Base-by-base conservation (phyloP, 2,797 vertebrate species). In the Lepilemur ruficaudatus region DNA sequence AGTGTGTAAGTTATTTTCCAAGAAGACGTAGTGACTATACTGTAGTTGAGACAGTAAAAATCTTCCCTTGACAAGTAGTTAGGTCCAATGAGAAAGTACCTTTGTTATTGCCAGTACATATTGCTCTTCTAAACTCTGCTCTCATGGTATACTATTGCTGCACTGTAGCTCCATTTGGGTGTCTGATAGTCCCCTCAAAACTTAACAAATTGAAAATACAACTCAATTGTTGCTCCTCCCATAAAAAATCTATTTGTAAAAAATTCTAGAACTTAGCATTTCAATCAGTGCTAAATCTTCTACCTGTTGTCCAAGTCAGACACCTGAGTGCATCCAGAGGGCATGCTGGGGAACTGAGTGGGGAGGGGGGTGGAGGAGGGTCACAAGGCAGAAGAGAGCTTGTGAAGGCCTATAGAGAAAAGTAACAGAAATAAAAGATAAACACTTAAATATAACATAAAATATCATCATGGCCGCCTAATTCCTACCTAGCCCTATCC, bases 341-440 rank as follows among this genome's bases (percentile, higher is more conserved):
- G 15, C 2, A 32, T 52, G 22, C 1, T 43, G 4, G 15, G 73
- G 18, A 12, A 61, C 10, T 25, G 4, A n/a, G 32, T 17, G 32
- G 7, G 7, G 15, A 32, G 7, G 15, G 0, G 15, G 32, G 15
- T 1, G 17, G 32, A 30, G 7, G 7, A 38, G 48, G 38, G 5
- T 7, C 4, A n/a, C 14, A 84, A 32, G 22, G 48, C 28, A 83
- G 59, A 95, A 87, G 11, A 30, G 20, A 52, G 28, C 7, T 50
- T 88, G 12, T 48, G 18, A 6, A 63, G 23, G 8, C 32, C 7
- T 55, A 35, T 1, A 38, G 13, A 84, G 13, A 69, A 79, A 70
- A 32, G 11, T 13, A 43, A 7, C 1, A 75, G 23, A 61, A 38
- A 17, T 59, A 46, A 70, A 92, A 65, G 65, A 78, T 38, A 84